Evolutionary conservation across 2,888 invertebrate genomes (phyloP).

Genomic region (Lasioglossum vierecki): DNA sequence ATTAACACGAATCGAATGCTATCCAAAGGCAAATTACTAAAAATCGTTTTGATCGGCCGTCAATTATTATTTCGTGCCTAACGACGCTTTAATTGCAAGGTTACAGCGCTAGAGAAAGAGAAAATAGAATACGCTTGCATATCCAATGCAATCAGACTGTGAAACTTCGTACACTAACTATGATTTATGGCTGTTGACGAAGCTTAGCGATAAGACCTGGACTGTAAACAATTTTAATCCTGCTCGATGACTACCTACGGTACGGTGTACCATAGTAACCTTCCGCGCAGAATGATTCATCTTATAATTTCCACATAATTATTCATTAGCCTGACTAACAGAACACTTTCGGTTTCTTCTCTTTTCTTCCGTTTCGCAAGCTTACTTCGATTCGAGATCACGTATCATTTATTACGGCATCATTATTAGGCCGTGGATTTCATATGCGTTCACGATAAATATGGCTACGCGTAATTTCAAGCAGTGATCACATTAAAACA

Average conservation of each 20-base stretch:
- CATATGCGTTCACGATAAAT: too few relatives aligned
- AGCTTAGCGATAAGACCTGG: not conserved
- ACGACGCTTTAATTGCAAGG: constrained; percentile 1
- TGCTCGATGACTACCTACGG: not conserved
- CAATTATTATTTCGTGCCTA: constrained; percentile 15
- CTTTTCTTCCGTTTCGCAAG: not conserved
- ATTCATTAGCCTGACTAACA: not conserved
- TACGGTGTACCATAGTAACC: not conserved
- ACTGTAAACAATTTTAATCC: constrained; percentile 13
- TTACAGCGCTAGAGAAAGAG: not conserved
- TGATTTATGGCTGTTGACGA: constrained; percentile 18
- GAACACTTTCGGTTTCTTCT: not conserved
- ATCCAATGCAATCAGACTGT: constrained; percentile 8
- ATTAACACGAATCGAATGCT: not conserved
- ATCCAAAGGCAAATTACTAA: not conserved
- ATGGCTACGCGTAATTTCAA: too few relatives aligned
- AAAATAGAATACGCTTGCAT: not conserved
- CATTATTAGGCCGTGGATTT: not conserved
- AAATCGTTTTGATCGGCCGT: constrained; percentile 3
- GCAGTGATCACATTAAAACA: too few relatives aligned
- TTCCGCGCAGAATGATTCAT: not conserved
- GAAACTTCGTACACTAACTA: constrained; percentile 8
- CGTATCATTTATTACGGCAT: not conserved
- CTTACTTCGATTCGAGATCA: not conserved
- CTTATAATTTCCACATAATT: constrained; percentile 7